Percentiles rank a stretch among this genome's conserved stretches.
Conservation (phyloP, 2,888 invertebrate genomes). For the Folsomia manolachei region DNA sequence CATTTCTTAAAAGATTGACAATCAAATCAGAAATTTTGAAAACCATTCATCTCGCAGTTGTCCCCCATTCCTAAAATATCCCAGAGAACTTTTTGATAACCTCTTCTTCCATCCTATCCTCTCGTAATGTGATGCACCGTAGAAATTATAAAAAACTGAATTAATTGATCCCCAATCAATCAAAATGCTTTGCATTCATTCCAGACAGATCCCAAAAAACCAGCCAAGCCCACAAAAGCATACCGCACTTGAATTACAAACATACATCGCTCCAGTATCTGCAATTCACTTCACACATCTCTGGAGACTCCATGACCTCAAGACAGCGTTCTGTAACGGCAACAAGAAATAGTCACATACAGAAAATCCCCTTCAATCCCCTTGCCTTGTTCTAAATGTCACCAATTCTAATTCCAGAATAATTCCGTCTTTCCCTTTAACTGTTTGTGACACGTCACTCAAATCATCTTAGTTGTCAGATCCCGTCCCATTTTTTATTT, state of each 20-base stretch:
- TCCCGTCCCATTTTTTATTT: not conserved
- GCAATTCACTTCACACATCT: too few relatives aligned
- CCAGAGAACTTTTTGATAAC: too few relatives aligned
- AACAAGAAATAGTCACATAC: too few relatives aligned
- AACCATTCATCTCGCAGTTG: too few relatives aligned
- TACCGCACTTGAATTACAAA: not conserved
- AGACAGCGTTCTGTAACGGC: too few relatives aligned
- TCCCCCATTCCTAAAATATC: too few relatives aligned
- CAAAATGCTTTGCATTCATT: not conserved
- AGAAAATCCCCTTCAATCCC: not conserved
- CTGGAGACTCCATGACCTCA: too few relatives aligned
- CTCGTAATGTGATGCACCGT: too few relatives aligned
- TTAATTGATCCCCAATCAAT: not conserved
- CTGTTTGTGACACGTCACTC: slow-evolving; percentile 17
- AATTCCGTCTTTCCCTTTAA: slow-evolving; percentile 4
- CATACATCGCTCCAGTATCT: too few relatives aligned
- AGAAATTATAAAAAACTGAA: not conserved
- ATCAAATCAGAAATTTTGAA: too few relatives aligned
- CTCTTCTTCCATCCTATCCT: too few relatives aligned
- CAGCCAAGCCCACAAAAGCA: not conserved
- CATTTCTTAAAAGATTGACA: too few relatives aligned
- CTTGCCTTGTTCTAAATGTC: not conserved
- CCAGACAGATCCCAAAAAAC: not conserved
- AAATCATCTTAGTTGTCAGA: not conserved
- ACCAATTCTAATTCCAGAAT: not conserved